Evolutionary conservation across 2,113 vertebrate species (phyloP).

Genomic region (Lonchura striata): DNA sequence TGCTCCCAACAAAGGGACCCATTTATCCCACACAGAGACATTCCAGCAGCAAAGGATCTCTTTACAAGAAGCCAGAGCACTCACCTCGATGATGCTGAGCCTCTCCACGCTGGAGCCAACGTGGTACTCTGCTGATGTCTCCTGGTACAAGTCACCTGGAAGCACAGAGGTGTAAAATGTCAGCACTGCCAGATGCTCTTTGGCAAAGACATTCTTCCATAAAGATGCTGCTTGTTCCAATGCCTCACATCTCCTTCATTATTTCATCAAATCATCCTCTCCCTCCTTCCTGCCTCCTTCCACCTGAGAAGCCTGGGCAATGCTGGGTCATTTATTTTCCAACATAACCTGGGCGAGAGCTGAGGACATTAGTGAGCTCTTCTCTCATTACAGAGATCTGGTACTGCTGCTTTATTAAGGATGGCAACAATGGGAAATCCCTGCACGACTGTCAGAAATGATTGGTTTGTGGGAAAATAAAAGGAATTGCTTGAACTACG

Average conservation of each 20-base stretch:
- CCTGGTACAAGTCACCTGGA: slow-evolving; percentile 80
- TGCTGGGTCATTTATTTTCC: background rate
- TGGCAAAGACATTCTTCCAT: background rate
- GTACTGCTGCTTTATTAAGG: background rate
- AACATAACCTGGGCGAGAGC: background rate
- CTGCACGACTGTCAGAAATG: background rate
- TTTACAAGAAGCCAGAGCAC: background rate
- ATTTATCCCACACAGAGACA: background rate
- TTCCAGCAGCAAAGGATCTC: background rate
- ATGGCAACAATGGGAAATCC: slow-evolving; percentile 14
- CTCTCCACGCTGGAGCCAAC: slow-evolving; percentile 77
- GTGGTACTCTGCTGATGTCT: slow-evolving; percentile 77
- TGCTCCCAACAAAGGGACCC: background rate
- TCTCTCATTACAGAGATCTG: background rate
- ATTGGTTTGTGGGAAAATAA: background rate
- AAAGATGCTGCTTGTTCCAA: background rate
- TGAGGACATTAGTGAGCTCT: background rate
- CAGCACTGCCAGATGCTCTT: background rate
- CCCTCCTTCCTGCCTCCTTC: background rate
- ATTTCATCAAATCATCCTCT: background rate
- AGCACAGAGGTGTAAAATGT: background rate
- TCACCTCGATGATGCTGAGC: slow-evolving; percentile 81
- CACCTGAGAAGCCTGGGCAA: background rate
- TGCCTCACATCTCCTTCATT: background rate
- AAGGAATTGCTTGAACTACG: background rate